These are phyloP conservation scores for Brachymystax lenok DNA, from an alignment of 2,797 vertebrate species.

Conservation along the genomic window DNA sequence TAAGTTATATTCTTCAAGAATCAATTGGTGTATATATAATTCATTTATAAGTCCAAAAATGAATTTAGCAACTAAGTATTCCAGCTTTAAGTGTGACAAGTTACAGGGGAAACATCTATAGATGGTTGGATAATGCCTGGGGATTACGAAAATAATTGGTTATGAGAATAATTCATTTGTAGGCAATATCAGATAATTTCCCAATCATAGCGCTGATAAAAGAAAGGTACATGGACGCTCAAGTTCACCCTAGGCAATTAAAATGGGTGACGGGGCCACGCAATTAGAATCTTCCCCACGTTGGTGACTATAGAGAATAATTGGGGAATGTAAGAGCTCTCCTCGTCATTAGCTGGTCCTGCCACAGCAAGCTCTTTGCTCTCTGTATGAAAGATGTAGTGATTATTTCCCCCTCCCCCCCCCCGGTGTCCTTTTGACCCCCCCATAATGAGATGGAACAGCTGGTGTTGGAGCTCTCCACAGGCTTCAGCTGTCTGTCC, in stretches of 20 bases:
- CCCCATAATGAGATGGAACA: background rate
- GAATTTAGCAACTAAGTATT: too few species aligned
- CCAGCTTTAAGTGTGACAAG: background rate
- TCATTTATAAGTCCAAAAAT: too few species aligned
- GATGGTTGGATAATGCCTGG: background rate
- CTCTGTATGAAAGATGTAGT: background rate
- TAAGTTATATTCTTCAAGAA: too few species aligned
- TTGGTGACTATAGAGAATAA: background rate
- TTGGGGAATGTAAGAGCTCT: background rate
- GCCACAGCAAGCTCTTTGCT: slow-evolving; percentile 1
- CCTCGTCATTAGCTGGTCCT: slow-evolving; percentile 1
- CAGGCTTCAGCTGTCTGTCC: background rate
- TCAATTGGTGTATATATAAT: too few species aligned
- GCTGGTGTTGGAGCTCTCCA: background rate
- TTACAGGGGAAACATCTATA: background rate
- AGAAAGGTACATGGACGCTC: background rate
- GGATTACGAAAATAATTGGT: background rate
- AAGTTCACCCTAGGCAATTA: slow-evolving; percentile 6
- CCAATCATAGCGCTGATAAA: background rate
- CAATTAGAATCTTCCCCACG: background rate
- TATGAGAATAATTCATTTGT: background rate
- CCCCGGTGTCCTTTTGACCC: background rate
- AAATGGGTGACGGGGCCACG: background rate
- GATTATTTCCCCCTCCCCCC: background rate
- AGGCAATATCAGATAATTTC: background rate